These are phyloP conservation scores for Hyperopisus bebe DNA, from an alignment of 2,113 vertebrate species.

Conservation along the genomic window DNA sequence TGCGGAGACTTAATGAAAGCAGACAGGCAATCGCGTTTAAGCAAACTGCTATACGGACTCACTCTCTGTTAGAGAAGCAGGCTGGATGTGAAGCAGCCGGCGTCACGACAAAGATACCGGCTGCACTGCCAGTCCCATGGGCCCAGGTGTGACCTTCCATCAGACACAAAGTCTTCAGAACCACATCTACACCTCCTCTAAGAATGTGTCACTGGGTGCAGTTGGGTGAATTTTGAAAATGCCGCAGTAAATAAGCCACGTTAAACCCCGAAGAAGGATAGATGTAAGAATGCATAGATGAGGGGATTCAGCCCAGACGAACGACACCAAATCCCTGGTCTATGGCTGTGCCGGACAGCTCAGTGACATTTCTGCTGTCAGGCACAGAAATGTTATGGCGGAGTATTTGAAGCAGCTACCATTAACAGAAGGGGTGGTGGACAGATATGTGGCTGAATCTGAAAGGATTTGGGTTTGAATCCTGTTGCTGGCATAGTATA, in stretches of 20 bases:
- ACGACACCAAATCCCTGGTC: neutral
- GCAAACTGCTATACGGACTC: constrained; percentile 27
- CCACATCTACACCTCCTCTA: neutral
- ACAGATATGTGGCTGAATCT: neutral
- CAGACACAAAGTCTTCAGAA: neutral
- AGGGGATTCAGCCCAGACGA: neutral
- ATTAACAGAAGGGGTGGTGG: neutral
- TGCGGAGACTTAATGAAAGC: constrained; percentile 46
- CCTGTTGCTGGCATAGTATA: neutral
- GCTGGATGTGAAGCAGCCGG: constrained; percentile 37
- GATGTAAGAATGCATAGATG: neutral
- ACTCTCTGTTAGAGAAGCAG: constrained; percentile 40
- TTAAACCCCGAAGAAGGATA: neutral
- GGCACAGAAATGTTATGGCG: neutral
- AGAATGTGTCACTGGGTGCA: neutral
- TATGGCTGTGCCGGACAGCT: neutral
- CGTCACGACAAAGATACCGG: constrained; percentile 34
- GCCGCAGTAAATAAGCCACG: neutral
- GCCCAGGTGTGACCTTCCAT: neutral
- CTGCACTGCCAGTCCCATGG: neutral
- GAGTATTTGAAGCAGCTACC: neutral
- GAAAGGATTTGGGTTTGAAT: neutral
- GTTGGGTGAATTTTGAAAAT: neutral
- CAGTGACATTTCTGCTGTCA: neutral
- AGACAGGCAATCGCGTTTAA: constrained; percentile 50